A percentile compares a stretch with the other conserved stretches of the same genome.
phyloP scores from a whole-genome alignment of 2,888 invertebrate species.

The Lasioglossum zephyrum region DNA sequence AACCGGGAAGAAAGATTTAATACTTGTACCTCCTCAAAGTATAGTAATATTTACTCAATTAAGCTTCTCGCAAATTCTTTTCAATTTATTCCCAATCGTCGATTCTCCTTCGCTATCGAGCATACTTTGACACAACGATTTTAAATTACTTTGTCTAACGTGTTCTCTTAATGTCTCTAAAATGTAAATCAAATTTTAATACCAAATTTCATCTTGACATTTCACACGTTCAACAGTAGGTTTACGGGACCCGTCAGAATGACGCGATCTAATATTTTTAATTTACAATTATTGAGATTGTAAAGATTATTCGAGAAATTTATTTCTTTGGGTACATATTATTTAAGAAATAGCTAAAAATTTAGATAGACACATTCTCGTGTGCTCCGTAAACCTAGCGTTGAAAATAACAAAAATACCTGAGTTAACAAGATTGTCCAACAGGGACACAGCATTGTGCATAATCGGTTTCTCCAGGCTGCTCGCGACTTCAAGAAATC shows the following conservation, averaged over 20 bases:
- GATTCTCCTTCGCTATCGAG: background rate
- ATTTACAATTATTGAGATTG: too few species aligned
- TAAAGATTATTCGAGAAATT: background rate
- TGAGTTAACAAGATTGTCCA: slow-evolving; percentile 84
- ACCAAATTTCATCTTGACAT: background rate
- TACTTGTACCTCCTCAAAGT: slow-evolving; percentile 12
- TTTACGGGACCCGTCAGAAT: background rate
- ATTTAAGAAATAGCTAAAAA: background rate
- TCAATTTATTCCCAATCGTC: slow-evolving; percentile 27
- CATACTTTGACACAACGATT: slow-evolving; percentile 27
- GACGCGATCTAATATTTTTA: background rate
- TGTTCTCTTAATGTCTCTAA: slow-evolving; percentile 43
- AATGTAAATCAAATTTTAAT: slow-evolving; percentile 27
- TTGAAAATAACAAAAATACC: slow-evolving; percentile 64
- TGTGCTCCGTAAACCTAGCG: background rate
- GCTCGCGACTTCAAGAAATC: slow-evolving; percentile 85
- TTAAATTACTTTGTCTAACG: slow-evolving; percentile 28
- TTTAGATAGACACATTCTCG: background rate
- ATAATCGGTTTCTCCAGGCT: slow-evolving; percentile 85
- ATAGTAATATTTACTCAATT: slow-evolving; percentile 11
- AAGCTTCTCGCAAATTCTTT: slow-evolving; percentile 20
- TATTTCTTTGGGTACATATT: background rate
- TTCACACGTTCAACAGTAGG: background rate
- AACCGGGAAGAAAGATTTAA: slow-evolving; percentile 16
- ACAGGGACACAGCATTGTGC: slow-evolving; percentile 85